Base-by-base conservation (phyloP, 2,797 vertebrate genomes). In the Menidia menidia region DNA sequence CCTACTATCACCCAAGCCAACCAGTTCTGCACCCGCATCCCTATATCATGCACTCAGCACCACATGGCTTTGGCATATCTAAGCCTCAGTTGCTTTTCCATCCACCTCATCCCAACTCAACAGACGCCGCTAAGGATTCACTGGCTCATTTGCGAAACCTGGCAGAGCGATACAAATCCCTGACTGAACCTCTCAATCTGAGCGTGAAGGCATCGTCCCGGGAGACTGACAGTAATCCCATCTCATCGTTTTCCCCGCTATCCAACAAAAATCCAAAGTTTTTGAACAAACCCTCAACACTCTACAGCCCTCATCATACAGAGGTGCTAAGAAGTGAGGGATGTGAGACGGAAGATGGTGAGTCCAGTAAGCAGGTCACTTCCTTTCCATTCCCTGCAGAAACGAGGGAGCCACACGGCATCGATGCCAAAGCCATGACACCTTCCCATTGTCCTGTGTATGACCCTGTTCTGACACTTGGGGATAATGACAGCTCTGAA, bases 131-230 rank as follows among this genome's bases (percentile, higher is more conserved):
- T 0, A 75, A 76, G 45, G 84, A 91, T 60, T 86, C 92, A 0
- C 82, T 95, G 79, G 71, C 89, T 13, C 71, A 72, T n/a, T 54
- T 95, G 52, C 93, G 94, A n/a, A 74, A 18, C 68, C 85, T 93
- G 63, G 90, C 93, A 0, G 80, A 94, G 12, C 79, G 81, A 59
- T 94, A 94, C 80, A 93, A 87, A 66, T 85, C 64, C 35, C 87
- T 87, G 0, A 77, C 89, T 0, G 92, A 94, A 58, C 94, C 94
- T 1, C 87, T 94, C 4, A 93, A 95, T 78, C 91, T 95, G 3
- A 94, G 92, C 35, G 4, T 73, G 10, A 94, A 91, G 61, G 78
- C 68, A 0, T 16, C 77, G 3, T 45, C 13, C 2, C 13, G 3
- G 44, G 87, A 84, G 13, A 19, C 55, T 0, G 31, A 59, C 41